Percentiles rank a stretch among this genome's conserved stretches.
These are phyloP conservation scores for Nomada lathburiana DNA, from an alignment of 2,888 invertebrate species.

Conservation along the genomic window DNA sequence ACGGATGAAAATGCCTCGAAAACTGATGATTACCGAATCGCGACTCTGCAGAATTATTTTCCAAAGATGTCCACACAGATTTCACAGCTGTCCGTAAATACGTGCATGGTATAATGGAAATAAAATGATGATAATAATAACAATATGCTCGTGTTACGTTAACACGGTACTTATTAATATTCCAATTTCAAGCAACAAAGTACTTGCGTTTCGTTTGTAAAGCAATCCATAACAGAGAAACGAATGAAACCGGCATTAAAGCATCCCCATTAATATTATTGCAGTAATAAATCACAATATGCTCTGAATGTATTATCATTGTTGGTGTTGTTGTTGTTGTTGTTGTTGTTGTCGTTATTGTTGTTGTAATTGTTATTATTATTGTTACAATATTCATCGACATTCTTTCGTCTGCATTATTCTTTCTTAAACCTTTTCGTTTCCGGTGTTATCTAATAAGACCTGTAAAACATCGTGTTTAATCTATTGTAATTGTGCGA, in stretches of 20 bases:
- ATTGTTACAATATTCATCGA: conserved; percentile 32
- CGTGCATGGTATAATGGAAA: conserved; percentile 18
- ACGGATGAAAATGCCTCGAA: no score
- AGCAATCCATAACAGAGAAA: conserved; percentile 56
- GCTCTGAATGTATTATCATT: conserved; percentile 78
- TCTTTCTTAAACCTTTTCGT: conserved; percentile 4
- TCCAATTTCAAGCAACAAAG: conserved; percentile 75
- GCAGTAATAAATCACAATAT: conserved; percentile 82
- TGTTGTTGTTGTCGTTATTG: conserved; percentile 32
- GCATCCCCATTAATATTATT: conserved; percentile 77
- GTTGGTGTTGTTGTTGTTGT: conserved; percentile 50
- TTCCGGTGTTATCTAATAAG: neutral
- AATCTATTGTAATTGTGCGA: conserved; percentile 70
- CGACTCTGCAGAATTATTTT: neutral
- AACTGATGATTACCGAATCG: no score
- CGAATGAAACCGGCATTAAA: conserved; percentile 58
- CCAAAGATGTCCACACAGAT: neutral
- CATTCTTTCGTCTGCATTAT: conserved; percentile 1
- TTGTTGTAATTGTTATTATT: conserved; percentile 35
- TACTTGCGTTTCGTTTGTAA: conserved; percentile 78
- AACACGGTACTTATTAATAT: conserved; percentile 69
- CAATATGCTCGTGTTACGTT: conserved; percentile 53
- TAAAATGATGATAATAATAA: neutral
- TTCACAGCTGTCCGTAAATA: conserved; percentile 17
- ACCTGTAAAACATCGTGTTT: conserved; percentile 47